phyloP scores from a whole-genome alignment of 2,113 vertebrate species.

The Etia nguti region DNA sequence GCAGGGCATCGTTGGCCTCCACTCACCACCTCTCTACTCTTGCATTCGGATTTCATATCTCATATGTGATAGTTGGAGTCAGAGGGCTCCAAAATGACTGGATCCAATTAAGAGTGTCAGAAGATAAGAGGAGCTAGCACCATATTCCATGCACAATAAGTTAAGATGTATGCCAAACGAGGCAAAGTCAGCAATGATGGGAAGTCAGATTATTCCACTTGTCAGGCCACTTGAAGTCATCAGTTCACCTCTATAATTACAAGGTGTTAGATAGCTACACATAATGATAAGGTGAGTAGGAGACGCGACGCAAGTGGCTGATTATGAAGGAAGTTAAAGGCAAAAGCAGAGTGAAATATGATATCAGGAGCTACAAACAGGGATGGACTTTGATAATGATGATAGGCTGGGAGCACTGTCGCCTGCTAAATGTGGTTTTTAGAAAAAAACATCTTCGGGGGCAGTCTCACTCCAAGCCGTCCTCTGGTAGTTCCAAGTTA shows the following conservation, averaged over 20 bases:
- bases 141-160: neutral
- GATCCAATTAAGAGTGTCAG: neutral
- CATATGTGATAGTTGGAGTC: neutral
- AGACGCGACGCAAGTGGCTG: neutral
- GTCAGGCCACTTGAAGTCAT: neutral
- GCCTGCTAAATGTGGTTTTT: constrained; percentile 16
- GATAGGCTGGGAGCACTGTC: neutral
- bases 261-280: neutral
- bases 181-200: neutral
- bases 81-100: neutral
- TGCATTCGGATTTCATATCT: neutral
- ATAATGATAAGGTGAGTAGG: constrained; percentile 22
- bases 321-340: constrained; percentile 20
- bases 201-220: neutral
- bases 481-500: neutral
- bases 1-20: constrained; percentile 6
- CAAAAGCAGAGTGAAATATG: constrained; percentile 18
- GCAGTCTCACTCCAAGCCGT: neutral
- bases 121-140: neutral
- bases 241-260: constrained; percentile 5
- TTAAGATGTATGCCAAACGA: neutral
- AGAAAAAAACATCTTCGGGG: neutral
- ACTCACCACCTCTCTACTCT: constrained; percentile 9
- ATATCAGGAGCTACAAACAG: constrained; percentile 1
- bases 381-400: constrained; percentile 23